These are phyloP conservation scores for Amblyopsis hoosieri DNA, from an alignment of 2,797 vertebrate genomes.

Conservation along the genomic window DNA sequence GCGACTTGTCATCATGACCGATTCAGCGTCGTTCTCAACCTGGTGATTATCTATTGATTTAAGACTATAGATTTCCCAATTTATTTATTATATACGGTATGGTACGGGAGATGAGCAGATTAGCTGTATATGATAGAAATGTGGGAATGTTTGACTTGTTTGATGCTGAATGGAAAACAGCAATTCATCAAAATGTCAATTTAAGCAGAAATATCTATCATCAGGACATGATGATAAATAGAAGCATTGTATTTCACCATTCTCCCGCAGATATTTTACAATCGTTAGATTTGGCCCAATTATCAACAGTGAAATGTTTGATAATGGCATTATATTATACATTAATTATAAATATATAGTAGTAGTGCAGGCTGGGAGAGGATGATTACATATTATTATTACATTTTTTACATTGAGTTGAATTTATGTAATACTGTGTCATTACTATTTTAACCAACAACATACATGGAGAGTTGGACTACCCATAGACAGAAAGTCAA, in stretches of 20 bases:
- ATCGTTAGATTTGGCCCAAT: too few species aligned
- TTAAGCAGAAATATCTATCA: not conserved
- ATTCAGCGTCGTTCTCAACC: slow-evolving; percentile 9
- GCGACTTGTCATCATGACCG: not conserved
- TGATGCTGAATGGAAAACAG: slow-evolving; percentile 2
- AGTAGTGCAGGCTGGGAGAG: too few species aligned
- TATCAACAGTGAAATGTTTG: not conserved
- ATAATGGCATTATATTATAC: not conserved
- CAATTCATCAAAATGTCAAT: slow-evolving; percentile 11
- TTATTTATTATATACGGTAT: slow-evolving; percentile 5
- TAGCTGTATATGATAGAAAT: slow-evolving; percentile 14
- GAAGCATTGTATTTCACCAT: not conserved
- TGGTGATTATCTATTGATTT: slow-evolving; percentile 11
- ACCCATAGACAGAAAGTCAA: slow-evolving; percentile 45
- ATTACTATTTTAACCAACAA: not conserved
- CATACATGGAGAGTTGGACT: slow-evolving; percentile 20
- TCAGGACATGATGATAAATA: not conserved
- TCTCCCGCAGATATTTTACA: too few species aligned
- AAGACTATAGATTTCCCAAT: slow-evolving; percentile 14
- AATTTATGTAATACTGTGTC: not conserved
- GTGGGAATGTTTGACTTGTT: not conserved
- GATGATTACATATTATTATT: not conserved
- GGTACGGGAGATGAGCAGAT: slow-evolving; percentile 10
- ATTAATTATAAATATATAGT: not conserved
- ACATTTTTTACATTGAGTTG: not conserved